Percentiles rank a stretch among this genome's conserved stretches.
Conservation (phyloP, 2,888 invertebrate genomes). For the Conchocele bisecta region DNA sequence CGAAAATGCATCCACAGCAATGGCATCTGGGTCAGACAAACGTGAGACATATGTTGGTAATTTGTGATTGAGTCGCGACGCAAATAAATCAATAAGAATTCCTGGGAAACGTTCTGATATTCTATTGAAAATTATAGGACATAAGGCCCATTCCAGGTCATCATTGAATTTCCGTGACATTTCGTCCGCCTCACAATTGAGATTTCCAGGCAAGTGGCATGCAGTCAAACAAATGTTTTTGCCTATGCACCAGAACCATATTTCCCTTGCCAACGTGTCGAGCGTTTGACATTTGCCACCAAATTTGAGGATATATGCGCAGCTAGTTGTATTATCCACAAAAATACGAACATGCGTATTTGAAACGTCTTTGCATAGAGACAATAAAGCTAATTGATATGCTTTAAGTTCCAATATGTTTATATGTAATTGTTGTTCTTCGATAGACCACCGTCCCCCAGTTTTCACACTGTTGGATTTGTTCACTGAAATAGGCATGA, state of each 20-base stretch:
- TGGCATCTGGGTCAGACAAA: constrained; percentile 38
- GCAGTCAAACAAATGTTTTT: constrained; percentile 25
- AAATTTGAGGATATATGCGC: constrained; percentile 38
- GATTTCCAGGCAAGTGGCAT: constrained; percentile 33
- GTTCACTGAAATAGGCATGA: no score
- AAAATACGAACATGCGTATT: constrained; percentile 16
- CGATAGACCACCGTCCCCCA: constrained; percentile 23
- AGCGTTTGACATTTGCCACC: constrained; percentile 34
- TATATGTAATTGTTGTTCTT: constrained; percentile 27
- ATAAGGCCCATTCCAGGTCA: constrained; percentile 47
- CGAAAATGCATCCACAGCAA: constrained; percentile 43
- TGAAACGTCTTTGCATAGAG: constrained; percentile 7
- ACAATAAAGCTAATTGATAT: constrained; percentile 1
- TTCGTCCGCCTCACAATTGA: constrained; percentile 34
- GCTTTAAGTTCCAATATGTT: constrained; percentile 41
- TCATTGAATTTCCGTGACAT: constrained; percentile 36
- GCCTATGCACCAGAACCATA: constrained; percentile 34
- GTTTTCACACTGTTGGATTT: neutral
- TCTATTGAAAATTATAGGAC: constrained; percentile 10
- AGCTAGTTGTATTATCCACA: constrained; percentile 36
- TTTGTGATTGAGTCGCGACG: constrained; percentile 45
- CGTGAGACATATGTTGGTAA: constrained; percentile 30
- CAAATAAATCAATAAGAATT: constrained; percentile 34
- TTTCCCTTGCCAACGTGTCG: constrained; percentile 18
- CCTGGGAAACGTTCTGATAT: neutral